Conservation (phyloP, 2,113 vertebrate species). For the Nyctibius bracteatus region DNA sequence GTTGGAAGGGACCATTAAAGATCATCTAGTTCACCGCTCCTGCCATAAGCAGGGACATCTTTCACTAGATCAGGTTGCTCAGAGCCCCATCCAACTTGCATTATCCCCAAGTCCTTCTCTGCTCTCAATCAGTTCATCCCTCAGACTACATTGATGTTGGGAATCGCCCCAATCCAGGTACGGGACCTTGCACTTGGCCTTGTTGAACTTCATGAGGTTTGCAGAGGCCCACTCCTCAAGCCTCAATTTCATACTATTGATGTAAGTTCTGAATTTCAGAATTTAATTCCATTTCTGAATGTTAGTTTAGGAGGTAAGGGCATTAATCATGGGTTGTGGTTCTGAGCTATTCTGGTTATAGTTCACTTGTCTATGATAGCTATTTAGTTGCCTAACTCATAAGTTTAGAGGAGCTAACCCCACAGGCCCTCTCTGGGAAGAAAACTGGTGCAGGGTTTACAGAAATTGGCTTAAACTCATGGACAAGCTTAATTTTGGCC, state of each 20-base stretch:
- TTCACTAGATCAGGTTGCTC: background rate
- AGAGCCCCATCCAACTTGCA: background rate
- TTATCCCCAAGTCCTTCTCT: background rate
- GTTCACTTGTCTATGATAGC: background rate
- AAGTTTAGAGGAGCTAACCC: background rate
- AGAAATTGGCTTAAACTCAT: background rate
- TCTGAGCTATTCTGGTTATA: background rate
- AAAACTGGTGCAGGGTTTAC: background rate
- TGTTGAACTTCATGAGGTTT: background rate
- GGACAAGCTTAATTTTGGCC: background rate
- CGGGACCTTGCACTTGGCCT: background rate
- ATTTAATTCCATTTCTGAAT: background rate
- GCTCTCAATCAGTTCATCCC: background rate
- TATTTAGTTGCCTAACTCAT: background rate
- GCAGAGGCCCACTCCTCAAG: background rate
- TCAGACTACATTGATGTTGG: fast-evolving
- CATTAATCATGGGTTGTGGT: background rate
- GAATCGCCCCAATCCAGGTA: fast-evolving
- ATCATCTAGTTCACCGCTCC: background rate
- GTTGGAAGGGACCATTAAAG: background rate
- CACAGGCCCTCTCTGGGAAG: background rate
- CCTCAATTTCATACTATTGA: background rate
- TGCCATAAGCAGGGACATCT: background rate
- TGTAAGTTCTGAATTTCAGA: background rate
- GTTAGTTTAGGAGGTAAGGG: background rate